Base-by-base conservation (phyloP, 30 jellyfish, hydroid and myxozoan genomes). In the Nemopilema nomurai region DNA sequence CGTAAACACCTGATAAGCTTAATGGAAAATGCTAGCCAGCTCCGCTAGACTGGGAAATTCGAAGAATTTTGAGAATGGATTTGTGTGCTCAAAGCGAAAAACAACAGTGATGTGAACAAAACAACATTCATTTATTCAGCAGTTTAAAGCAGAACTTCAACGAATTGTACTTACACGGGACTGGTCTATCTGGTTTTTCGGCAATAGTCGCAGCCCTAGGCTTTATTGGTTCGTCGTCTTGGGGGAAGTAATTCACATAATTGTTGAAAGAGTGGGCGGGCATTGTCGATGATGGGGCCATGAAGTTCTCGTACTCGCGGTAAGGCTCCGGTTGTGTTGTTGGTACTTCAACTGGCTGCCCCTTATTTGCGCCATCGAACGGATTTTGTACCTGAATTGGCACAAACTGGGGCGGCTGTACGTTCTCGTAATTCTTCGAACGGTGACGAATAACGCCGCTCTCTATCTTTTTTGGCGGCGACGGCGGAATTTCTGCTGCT, bases 321-420 rank as follows among this genome's bases (percentile, higher is more conserved):
- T 75, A 65, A 13, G 84, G 90, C 28, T 41, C 84, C 57, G 70
- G 17, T 26, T 82, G 76, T 9, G 77, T 66, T 28, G 23, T 30
- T 20, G 67, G 74, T 41, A 53, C 22, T 18, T 57, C 87, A 20
- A 50, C 26, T 20, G 4, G 23, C n/a, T 27, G 52, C 6, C 49
- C 72, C 1, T 4, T n/a, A 6, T 67, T 18, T 49, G 24, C 62
- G 4, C 29, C 41, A 21, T 78, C 71, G 51, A 82, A 90, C 0
- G 97, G 97, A 68, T 64, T 90, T 33, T 81, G 93, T 0, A 80
- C 85, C 16, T 74, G 93, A 16, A 90, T 86, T 1, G 97, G 97
- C 1, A 71, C 87, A 30, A 83, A 74, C 76, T 74, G 88, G 22
- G 89, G 52, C 19, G 97, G 97, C 33, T 33, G 81, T 16, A 90